A percentile compares a stretch with the other conserved stretches of the same genome.
phyloP scores from a whole-genome alignment of 2,797 vertebrate species.

The Neomorphus geoffroyi region DNA sequence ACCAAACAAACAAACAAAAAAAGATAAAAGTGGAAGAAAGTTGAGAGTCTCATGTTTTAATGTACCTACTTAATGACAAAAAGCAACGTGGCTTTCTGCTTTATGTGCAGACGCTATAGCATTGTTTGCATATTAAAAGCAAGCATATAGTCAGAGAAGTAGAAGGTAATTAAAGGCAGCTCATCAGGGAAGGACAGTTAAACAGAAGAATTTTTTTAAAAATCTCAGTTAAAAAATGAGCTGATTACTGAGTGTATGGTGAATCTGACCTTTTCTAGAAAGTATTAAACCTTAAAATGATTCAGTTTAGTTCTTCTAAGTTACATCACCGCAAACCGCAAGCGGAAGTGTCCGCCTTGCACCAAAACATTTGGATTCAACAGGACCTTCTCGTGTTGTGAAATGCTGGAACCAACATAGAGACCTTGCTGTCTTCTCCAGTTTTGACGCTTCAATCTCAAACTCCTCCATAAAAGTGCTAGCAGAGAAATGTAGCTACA shows the following conservation, averaged over 20 bases:
- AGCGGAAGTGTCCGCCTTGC: not conserved
- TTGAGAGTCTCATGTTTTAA: not conserved
- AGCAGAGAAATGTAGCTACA: not conserved
- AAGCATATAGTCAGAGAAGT: not conserved
- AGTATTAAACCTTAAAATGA: not conserved
- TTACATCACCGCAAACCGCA: not conserved
- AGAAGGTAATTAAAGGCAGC: constrained; percentile 1
- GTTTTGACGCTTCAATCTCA: not conserved
- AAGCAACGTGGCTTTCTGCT: not conserved
- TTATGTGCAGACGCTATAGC: not conserved
- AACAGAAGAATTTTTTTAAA: not conserved
- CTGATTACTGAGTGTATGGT: not conserved
- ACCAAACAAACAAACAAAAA: not conserved
- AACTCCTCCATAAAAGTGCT: not conserved
- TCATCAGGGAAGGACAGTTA: not conserved
- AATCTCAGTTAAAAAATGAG: not conserved
- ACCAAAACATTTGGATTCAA: not conserved
- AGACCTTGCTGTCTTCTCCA: not conserved
- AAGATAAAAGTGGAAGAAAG: not conserved
- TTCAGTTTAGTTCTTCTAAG: not conserved
- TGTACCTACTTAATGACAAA: not conserved
- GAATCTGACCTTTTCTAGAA: not conserved
- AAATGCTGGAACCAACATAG: not conserved
- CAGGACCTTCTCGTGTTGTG: not conserved
- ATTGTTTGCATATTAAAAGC: constrained; percentile 27